Base-by-base conservation (phyloP, 2,113 vertebrate genomes). In the Megatriorchis doriae region DNA sequence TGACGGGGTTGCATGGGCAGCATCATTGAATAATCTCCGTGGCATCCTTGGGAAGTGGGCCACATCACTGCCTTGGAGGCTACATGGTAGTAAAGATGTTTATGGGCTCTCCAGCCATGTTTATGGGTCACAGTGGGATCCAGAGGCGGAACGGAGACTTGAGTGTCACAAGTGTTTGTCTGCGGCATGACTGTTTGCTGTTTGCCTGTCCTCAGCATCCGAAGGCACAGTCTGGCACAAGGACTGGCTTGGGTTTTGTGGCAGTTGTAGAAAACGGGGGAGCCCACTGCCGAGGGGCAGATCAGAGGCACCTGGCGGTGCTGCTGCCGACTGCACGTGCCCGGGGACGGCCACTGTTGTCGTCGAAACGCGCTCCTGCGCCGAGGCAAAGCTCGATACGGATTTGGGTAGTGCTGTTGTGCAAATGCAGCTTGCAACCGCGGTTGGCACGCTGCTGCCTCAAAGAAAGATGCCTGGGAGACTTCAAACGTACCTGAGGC, bases 341-440 rank as follows among this genome's bases (percentile, higher is more conserved):
- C 50, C 1, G 3, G 61, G 62, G 17, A 9, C 19, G 50, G 58
- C 25, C 5, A 10, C 65, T 56, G 50, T 19, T 2, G 1, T 3
- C 1, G 59, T 25, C 26, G 6, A 78, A 43, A 53, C 0, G 6
- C 48, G 18, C 7, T 78, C 34, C 66, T 50, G 79, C 1, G 1
- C 34, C 0, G 5, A 62, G 58, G 48, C 26, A 32, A 48, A 72
- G 62, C 66, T 88, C 0, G 0, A 1, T 11, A 12, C 36, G 0
- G 2, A 27, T 61, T 83, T 70, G 61, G 58, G 40, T 31, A 1
- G 3, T 10, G n/a, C 27, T 32, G 53, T 9, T 56, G 10, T 43
- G 55, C 40, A 22, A 58, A 67, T 2, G 3, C 31, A 16, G 40
- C 1, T 0, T 16, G 38, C 9, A 21, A 5, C 72, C 0, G 0